Evolutionary conservation across 2,888 invertebrate species (phyloP), one percentile per base, ranked within the genome.

Genomic region (Harmothoe impar): DNA sequence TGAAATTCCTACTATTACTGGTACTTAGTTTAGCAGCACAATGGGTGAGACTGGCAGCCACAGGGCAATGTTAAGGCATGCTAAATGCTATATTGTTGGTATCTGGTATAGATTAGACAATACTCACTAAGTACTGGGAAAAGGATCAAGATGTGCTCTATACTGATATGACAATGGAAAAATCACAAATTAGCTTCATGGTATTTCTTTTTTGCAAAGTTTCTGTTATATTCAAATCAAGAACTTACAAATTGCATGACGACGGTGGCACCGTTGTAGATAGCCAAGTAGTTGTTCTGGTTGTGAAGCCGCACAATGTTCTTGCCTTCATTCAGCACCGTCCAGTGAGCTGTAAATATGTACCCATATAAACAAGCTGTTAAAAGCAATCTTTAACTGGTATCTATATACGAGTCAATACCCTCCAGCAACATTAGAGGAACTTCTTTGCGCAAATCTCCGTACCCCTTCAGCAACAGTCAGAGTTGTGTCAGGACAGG

Each of bases 261-360:
- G 0, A 92, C 62, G 10, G 94, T 93, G 52, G 92, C 91, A 10
- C 95, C 95, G 90, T 94, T 94, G 17, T 93, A 92, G 31, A 95
- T 92, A 5, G 94, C 92, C 72, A 95, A 92, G 92, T 94, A 95
- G 93, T 95, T 95, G 93, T 94, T 93, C 93, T 95, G 94, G 93
- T 95, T 95, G 91, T 95, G 94, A 7, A 95, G 94, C 23, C 94
- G 93, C 0, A 95, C 94, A 89, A 94, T 94, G 90, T 95, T 95
- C 35, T 92, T 93, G 7, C 94, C 95, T 90, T 95, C 95, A 91
- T 95, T 94, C 12, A 94, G 92, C n/a, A 95, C 94, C 5, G 95
- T 95, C 95, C 95, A 95, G 10, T 94, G 92, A 62, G 95, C 95
- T 95, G 92, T 81, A 93, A 93, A 90, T 54, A 90, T 10, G 10